These are phyloP conservation scores for Agrotis puta DNA, from an alignment of 2,888 invertebrate species.

Conservation along the genomic window DNA sequence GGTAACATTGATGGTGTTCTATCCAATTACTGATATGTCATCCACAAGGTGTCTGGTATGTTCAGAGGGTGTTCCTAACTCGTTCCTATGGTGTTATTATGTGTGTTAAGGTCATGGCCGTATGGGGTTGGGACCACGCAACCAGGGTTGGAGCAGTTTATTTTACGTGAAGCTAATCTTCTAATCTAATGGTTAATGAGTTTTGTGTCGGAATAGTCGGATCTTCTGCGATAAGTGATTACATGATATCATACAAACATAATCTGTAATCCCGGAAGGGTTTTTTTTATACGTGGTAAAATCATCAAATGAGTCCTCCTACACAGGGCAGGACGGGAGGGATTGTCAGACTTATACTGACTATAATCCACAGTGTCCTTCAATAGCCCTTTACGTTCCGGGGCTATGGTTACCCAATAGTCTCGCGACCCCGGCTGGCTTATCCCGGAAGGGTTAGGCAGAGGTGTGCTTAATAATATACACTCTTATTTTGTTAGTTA, in stretches of 20 bases:
- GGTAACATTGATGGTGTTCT: constrained; percentile 30
- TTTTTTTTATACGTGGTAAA: too few relatives aligned
- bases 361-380: too few relatives aligned
- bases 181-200: constrained; percentile 59
- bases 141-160: constrained; percentile 55
- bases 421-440: too few relatives aligned
- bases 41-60: constrained; percentile 41
- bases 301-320: too few relatives aligned
- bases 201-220: constrained; percentile 31
- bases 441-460: too few relatives aligned
- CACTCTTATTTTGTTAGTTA: too few relatives aligned
- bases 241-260: not conserved
- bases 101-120: constrained; percentile 61
- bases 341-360: too few relatives aligned
- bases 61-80: constrained; percentile 20
- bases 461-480: too few relatives aligned
- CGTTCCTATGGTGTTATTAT: constrained; percentile 27
- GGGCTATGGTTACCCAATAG: too few relatives aligned
- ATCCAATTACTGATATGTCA: constrained; percentile 61
- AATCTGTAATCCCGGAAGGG: too few relatives aligned
- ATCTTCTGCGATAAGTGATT: constrained; percentile 38
- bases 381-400: too few relatives aligned
- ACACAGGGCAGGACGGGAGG: too few relatives aligned
- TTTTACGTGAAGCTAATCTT: constrained; percentile 56
- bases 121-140: constrained; percentile 48